These are phyloP conservation scores for Lutjanus argentimaculatus DNA, from an alignment of 2,797 vertebrate genomes.

Conservation along the genomic window DNA sequence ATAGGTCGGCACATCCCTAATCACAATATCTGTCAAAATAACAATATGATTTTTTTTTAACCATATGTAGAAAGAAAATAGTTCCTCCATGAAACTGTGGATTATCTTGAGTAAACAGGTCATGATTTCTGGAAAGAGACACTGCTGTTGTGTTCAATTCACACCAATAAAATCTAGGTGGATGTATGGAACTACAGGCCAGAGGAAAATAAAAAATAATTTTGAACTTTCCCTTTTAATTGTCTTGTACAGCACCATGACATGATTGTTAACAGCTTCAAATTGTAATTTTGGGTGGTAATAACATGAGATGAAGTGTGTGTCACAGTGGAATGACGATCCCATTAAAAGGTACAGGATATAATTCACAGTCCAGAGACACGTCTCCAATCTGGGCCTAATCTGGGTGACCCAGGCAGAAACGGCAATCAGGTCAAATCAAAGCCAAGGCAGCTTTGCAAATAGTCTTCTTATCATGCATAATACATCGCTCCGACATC, in stretches of 20 bases:
- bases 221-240: background rate
- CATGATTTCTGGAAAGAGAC: too few species aligned
- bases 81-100: too few species aligned
- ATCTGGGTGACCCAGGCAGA: slow-evolving; percentile 82
- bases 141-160: too few species aligned
- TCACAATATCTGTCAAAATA: too few species aligned
- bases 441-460: slow-evolving; percentile 81
- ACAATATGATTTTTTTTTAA: too few species aligned
- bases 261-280: slow-evolving; percentile 31
- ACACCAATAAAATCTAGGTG: too few species aligned
- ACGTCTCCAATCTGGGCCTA: slow-evolving; percentile 72
- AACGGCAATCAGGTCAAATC: slow-evolving; percentile 81
- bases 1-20: too few species aligned
- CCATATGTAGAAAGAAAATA: too few species aligned
- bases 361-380: slow-evolving; percentile 62
- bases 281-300: background rate
- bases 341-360: slow-evolving; percentile 53
- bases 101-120: too few species aligned
- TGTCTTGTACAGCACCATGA: background rate
- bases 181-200: too few species aligned
- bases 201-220: too few species aligned
- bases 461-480: slow-evolving; percentile 80
- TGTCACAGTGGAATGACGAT: slow-evolving; percentile 48
- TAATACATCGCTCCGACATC: slow-evolving; percentile 69
- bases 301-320: slow-evolving; percentile 16